These are phyloP conservation scores for Pygoscelis antarcticus DNA, from an alignment of 2,113 vertebrate species.

Conservation along the genomic window DNA sequence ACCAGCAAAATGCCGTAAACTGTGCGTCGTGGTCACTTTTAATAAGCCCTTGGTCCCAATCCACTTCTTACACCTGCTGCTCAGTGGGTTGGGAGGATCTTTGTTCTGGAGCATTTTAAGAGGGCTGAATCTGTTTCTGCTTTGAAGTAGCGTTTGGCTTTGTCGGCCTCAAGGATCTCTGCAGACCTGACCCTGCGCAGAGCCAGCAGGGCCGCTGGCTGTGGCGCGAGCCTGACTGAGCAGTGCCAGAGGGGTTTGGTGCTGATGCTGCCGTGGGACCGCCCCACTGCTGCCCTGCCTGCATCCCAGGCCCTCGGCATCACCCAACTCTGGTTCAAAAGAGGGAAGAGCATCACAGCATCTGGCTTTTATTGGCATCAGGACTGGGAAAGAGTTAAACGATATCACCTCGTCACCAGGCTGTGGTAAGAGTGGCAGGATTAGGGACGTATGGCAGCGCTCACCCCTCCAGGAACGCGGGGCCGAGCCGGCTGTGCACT, in stretches of 20 bases:
- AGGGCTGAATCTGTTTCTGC: background rate
- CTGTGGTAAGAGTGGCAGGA: background rate
- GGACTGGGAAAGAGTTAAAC: background rate
- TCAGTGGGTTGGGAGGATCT: background rate
- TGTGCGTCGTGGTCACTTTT: background rate
- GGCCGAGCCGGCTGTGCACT: fast-evolving
- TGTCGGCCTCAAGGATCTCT: background rate
- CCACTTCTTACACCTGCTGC: background rate
- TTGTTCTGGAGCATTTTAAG: background rate
- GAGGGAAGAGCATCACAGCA: background rate
- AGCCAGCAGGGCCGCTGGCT: background rate
- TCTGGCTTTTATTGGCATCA: background rate
- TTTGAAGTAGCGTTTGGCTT: constrained; percentile 5
- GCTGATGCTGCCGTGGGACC: background rate
- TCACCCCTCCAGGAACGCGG: background rate
- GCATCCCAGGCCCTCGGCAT: background rate
- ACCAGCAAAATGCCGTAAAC: background rate
- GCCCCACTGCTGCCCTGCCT: background rate
- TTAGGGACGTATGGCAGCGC: background rate
- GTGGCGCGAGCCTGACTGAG: fast-evolving
- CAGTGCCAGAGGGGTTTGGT: fast-evolving
- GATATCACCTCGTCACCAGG: too few relatives aligned
- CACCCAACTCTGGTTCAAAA: background rate
- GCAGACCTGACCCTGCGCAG: background rate
- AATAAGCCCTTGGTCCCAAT: background rate